Evolutionary conservation across 2,888 invertebrate species (phyloP).

Genomic region (Blomia tropicalis): DNA sequence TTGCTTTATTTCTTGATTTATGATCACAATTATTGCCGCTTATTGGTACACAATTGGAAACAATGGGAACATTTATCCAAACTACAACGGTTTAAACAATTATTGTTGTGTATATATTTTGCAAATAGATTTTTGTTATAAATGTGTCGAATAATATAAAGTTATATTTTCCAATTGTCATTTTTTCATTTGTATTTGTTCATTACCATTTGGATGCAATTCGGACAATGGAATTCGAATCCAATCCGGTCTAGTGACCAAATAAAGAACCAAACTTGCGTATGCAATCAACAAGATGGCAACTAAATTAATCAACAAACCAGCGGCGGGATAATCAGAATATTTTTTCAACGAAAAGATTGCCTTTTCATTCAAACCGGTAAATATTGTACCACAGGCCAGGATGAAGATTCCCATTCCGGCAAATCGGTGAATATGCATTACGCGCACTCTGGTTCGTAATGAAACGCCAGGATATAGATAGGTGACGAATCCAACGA

Average conservation of each 20-base stretch:
- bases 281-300: slow-evolving; percentile 52
- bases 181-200: not conserved
- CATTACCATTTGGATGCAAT: too few species aligned
- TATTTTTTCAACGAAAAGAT: slow-evolving; percentile 38
- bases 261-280: slow-evolving; percentile 50
- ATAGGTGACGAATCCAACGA: slow-evolving; percentile 54
- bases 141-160: too few species aligned
- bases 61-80: too few species aligned
- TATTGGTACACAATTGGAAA: too few species aligned
- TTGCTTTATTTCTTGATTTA: not conserved
- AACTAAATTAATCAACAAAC: slow-evolving; percentile 49
- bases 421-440: slow-evolving; percentile 59
- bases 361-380: slow-evolving; percentile 63
- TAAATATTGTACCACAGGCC: slow-evolving; percentile 49
- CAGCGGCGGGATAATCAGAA: slow-evolving; percentile 40
- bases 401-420: slow-evolving; percentile 57
- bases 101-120: not conserved
- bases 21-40: too few species aligned
- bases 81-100: not conserved
- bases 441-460: slow-evolving; percentile 45
- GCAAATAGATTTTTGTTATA: not conserved
- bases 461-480: slow-evolving; percentile 53
- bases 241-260: too few species aligned
- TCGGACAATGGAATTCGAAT: too few species aligned
- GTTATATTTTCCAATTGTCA: too few species aligned